Evolutionary conservation across 2,797 vertebrate species (phyloP).

Genomic region (Enteromius paludinosus): DNA sequence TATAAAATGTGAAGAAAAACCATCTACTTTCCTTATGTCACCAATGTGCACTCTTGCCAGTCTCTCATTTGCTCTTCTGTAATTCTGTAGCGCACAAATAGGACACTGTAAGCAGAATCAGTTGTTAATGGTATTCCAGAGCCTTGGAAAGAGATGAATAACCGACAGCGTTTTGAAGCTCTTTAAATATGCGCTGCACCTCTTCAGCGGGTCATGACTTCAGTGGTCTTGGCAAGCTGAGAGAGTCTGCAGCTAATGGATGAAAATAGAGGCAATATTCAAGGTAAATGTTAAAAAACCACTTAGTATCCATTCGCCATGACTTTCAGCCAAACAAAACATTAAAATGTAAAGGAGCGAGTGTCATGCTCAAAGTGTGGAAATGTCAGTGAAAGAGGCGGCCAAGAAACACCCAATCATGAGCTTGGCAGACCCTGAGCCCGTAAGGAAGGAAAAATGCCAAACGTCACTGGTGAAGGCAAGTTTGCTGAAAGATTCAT

Average conservation of each 20-base stretch:
- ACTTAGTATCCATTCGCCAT: constrained; percentile 25
- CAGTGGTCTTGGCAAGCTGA: constrained; percentile 3
- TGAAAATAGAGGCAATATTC: constrained; percentile 55
- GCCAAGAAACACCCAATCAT: constrained; percentile 8
- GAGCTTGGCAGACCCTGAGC: background rate
- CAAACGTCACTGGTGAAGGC: background rate
- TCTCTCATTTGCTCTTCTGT: background rate
- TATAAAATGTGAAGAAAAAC: background rate
- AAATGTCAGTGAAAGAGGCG: constrained; percentile 53
- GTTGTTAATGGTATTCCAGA: constrained; percentile 15
- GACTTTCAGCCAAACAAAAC: constrained; percentile 12
- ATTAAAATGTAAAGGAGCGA: constrained; percentile 46
- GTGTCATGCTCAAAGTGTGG: constrained; percentile 44
- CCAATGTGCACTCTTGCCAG: background rate
- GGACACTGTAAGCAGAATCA: background rate
- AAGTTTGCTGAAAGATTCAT: background rate
- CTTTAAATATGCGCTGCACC: constrained; percentile 43
- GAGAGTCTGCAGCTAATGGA: constrained; percentile 48
- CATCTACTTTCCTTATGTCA: background rate
- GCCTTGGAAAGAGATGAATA: constrained; percentile 7
- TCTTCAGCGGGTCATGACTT: constrained; percentile 16
- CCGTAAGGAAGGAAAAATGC: background rate
- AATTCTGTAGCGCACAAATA: background rate
- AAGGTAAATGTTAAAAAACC: constrained; percentile 57
- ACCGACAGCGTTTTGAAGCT: constrained; percentile 23